Evolutionary conservation across 1,140 invertebrate genomes (phyloP), one percentile per base, ranked within the genome.

Genomic region (Bombus confusus): DNA sequence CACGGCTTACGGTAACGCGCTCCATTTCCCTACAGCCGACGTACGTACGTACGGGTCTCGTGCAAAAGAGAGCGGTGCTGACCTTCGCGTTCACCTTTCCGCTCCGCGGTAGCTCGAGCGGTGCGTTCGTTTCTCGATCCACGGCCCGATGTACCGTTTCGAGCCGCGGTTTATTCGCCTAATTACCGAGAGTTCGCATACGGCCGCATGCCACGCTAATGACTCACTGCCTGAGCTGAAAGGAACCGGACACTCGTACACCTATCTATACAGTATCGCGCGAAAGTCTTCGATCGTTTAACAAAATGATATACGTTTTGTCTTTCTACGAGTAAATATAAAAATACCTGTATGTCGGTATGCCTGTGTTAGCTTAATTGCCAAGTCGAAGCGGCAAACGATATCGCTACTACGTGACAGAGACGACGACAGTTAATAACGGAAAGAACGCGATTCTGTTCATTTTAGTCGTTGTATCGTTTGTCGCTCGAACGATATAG

Each of bases 11-110:
- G 82, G 89, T 89, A 90, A 89, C 68, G 85, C 85, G 87, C 86
- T 91, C 90, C 80, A 85, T 91, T 87, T 89, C 87, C 83, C 87
- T 91, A 86, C 64, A 86, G 64, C 69, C 72, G 84, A 52, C 9
- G 69, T 41, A 41, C 37, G 81, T 73, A 79, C 52, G 85, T 71
- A 77, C 18, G 57, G 10, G 72, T 80, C 75, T 84, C 75, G 79
- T 86, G 87, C 62, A 83, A 88, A 80, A 86, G 91, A 91, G 88
- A 90, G 47, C 85, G 88, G 66, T 64, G 88, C 41, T 81, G 88
- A 89, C 89, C 89, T 89, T 90, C 88, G 87, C 68, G 78, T 86
- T 88, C 78, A 90, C 86, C 87, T 88, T 83, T 84, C 78, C 47
- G 72, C 77, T 34, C 25, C 47, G 64, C 57, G 59, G 73, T 47